Base-by-base conservation (phyloP, 2,113 vertebrate species). In the Phainopepla nitens region DNA sequence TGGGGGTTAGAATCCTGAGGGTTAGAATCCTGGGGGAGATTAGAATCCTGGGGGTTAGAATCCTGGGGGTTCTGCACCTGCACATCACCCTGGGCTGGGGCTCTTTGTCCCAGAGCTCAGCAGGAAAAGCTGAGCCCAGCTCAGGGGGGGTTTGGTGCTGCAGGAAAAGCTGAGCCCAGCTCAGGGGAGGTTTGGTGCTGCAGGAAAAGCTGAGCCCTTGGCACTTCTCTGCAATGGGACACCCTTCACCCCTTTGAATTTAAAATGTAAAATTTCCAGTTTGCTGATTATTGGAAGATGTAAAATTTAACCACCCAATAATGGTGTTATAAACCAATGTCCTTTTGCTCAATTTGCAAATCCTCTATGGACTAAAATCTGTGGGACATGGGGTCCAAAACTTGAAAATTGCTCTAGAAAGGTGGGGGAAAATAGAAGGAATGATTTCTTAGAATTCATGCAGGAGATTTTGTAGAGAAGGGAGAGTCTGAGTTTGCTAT, bases 271-370 rank as follows among this genome's bases (percentile, higher is more conserved):
- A 58, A 41, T 21, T 51, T 53, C 41, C 39, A 47, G 17, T 57
- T 45, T 82, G 8, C 7, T 57, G 12, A 14, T 56, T 29, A 33
- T 6, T 33, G 45, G 22, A 27, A 56, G 10, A 2, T 65, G 27
- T 58, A 36, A 54, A 90, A 57, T 71, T 49, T 45, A 62, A 45
- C 22, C 8, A 27, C 29, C 5, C 17, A 19, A 11, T 39, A 31
- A 60, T 7, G 9, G 6, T 17, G 24, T n/a, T 60, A 33, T 7
- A 53, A 76, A 11, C 4, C 2, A 2, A 2, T 1, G 4, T 22
- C 51, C 53, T 22, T 80, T 45, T 50, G 15, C 22, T 29, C 8
- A 6, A 4, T 58, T 82, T 57, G 61, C 11, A 66, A n/a, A 45
- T n/a, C 19, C 42, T 2, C 61, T 36, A 3, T 15, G 44, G 25